Evolutionary conservation across 2,888 invertebrate species (phyloP).

Genomic region (Seira musarum): DNA sequence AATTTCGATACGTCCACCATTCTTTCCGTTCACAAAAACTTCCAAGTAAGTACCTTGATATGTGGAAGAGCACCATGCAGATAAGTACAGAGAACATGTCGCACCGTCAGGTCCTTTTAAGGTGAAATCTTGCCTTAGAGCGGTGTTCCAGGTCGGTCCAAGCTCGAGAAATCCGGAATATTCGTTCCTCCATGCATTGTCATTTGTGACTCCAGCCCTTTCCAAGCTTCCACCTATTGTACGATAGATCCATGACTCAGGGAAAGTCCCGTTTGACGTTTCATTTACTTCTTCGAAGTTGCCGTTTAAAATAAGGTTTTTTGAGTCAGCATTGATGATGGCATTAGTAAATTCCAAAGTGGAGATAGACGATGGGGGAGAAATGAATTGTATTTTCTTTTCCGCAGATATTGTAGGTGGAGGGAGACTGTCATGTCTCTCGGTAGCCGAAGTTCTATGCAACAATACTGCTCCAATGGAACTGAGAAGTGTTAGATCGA

Average conservation of each 20-base stretch:
- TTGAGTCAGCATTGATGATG: background rate
- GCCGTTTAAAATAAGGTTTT: slow-evolving; percentile 61
- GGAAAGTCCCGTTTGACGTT: background rate
- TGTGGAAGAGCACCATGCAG: slow-evolving; percentile 58
- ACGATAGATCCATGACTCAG: background rate
- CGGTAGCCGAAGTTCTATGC: slow-evolving; percentile 57
- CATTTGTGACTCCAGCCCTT: slow-evolving; percentile 24
- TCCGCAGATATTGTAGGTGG: slow-evolving; percentile 26
- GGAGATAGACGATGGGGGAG: slow-evolving; percentile 62
- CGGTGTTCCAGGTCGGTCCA: background rate
- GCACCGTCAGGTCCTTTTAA: background rate
- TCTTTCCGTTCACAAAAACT: background rate
- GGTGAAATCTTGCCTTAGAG: slow-evolving; percentile 14
- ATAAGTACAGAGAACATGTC: slow-evolving; percentile 46
- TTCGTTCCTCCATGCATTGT: slow-evolving; percentile 47
- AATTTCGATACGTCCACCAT: slow-evolving; percentile 7
- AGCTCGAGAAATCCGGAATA: slow-evolving; percentile 43
- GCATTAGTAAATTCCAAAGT: slow-evolving; percentile 52
- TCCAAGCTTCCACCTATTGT: background rate
- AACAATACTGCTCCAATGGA: slow-evolving; percentile 23
- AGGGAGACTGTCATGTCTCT: slow-evolving; percentile 49
- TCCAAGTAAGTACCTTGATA: slow-evolving; percentile 18
- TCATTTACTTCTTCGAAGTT: slow-evolving; percentile 56
- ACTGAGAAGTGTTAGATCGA: slow-evolving; percentile 41
- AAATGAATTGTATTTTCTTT: slow-evolving; percentile 9